phyloP scores from a whole-genome alignment of 30 jellyfish, hydroid and myxozoan species.

The Aurelia coerulea region DNA sequence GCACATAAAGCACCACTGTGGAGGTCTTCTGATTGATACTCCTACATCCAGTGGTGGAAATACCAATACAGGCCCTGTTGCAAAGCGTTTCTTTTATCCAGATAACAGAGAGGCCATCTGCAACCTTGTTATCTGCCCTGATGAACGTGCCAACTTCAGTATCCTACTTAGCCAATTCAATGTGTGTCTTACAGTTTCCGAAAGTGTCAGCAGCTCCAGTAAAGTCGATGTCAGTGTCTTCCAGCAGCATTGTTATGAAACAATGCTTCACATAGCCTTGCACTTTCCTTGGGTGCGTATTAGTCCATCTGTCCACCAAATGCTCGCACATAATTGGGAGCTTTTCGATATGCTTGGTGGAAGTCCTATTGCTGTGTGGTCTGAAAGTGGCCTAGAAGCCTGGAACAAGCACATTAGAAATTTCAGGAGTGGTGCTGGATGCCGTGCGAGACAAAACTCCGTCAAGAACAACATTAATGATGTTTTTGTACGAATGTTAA shows the following conservation, averaged over 20 bases:
- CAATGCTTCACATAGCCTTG: not conserved
- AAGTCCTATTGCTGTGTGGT: not conserved
- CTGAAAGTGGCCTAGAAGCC: not conserved
- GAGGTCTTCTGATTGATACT: not conserved
- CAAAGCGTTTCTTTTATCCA: too few species aligned
- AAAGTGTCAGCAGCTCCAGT: not conserved
- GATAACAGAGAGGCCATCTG: too few species aligned
- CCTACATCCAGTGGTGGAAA: too few species aligned
- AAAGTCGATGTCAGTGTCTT: not conserved
- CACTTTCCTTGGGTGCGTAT: slow-evolving; percentile 3
- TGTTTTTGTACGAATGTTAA: not conserved
- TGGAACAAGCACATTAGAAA: slow-evolving; percentile 8
- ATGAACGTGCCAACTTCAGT: too few species aligned
- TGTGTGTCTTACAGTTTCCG: not conserved
- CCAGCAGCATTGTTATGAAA: not conserved
- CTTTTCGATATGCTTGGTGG: slow-evolving; percentile 8
- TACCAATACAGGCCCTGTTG: too few species aligned
- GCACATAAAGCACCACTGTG: too few species aligned
- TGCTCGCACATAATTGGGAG: not conserved
- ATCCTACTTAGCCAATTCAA: too few species aligned
- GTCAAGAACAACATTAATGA: not conserved
- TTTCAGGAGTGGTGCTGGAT: slow-evolving; percentile 1
- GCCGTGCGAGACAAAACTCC: not conserved
- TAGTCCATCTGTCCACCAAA: not conserved
- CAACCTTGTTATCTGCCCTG: too few species aligned